A percentile compares a stretch with the other conserved stretches of the same genome.
These are phyloP conservation scores for Vanessa cardui DNA, from an alignment of 2,888 invertebrate species.

Conservation along the genomic window DNA sequence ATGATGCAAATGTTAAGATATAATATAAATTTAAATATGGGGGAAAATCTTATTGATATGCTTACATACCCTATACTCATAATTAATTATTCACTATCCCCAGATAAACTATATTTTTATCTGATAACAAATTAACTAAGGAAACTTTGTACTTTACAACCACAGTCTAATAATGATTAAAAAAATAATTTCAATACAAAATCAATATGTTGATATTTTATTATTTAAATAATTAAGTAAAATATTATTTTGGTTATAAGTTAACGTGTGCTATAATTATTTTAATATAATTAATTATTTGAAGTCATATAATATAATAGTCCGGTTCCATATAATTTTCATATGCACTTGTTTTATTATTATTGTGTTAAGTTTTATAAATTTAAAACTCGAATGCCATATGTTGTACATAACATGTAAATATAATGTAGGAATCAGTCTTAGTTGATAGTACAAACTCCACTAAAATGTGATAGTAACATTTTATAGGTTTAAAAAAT, in stretches of 20 bases:
- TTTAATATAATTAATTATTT: not conserved
- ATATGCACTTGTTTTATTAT: not conserved
- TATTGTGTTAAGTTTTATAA: conserved; percentile 5
- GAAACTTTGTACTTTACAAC: too few relatives aligned
- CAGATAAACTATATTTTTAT: too few relatives aligned
- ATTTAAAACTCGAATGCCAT: conserved; percentile 18
- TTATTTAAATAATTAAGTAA: too few relatives aligned
- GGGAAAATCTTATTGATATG: too few relatives aligned
- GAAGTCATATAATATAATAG: not conserved
- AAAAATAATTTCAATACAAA: too few relatives aligned
- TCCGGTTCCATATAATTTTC: not conserved
- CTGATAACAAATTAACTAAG: too few relatives aligned
- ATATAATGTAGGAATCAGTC: conserved; percentile 19
- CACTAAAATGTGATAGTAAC: conserved; percentile 30
- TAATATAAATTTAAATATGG: too few relatives aligned
- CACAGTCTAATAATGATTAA: too few relatives aligned
- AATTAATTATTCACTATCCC: not conserved
- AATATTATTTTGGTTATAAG: too few relatives aligned
- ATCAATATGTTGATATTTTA: too few relatives aligned
- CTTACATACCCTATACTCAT: not conserved
- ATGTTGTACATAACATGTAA: conserved; percentile 35
- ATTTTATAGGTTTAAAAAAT: conserved; percentile 1
- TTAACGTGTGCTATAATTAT: too few relatives aligned
- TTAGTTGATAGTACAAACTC: conserved; percentile 36
- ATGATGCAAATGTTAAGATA: too few relatives aligned